Base-by-base conservation (phyloP, 23 tunicate species). In the Botrylloides violaceus region DNA sequence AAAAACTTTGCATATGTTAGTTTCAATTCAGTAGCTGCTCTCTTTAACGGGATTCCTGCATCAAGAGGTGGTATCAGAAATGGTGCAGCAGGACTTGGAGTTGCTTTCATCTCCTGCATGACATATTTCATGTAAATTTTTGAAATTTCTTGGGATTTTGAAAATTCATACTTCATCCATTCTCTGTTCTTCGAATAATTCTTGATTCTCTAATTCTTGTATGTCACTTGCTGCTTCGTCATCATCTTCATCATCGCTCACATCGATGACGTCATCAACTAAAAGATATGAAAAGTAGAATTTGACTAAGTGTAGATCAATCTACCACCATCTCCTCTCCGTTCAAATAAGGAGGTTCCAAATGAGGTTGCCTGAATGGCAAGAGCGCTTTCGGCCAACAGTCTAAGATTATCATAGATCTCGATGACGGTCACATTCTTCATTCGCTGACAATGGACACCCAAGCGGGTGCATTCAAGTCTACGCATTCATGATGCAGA, bases 1-100 rank as follows among this genome's bases (percentile, higher is more conserved):
- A 90, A 90, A 61, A 83, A 90, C 57, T 64, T 58, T 29, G 82
- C 90, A 66, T 90, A 90, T 90, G 78, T 78, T 31, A 73, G 64
- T 6, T 38, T 37, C 26, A 68, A 28, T 9, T 68, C 74, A 5
- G 56, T 28, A 23, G 74, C 34, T 0, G 74, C 26, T 19, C 70
- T 31, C 29, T 63, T 63, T 3, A 34, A 34, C 7, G 70, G 70
- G 4, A 63, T 63, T 9, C 35, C 70, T 25, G 35, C 35, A 9
- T 34, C 33, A 3, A 31, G 18, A 4, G 70, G 70, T 19, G 70
- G 70, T 7, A 63, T 63, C 3, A 63, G 20, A 9, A 63, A 25
- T 29, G 70, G 70, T 3, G 70, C 7, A 6, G 36, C 32, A 3
- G 70, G 35, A 3, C 35, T 33, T 4, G 35, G 4, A 3, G 34